Evolutionary conservation across 2,888 invertebrate genomes (phyloP), one percentile per base, ranked within the genome.

Genomic region (Exephanes ischioxanthus): DNA sequence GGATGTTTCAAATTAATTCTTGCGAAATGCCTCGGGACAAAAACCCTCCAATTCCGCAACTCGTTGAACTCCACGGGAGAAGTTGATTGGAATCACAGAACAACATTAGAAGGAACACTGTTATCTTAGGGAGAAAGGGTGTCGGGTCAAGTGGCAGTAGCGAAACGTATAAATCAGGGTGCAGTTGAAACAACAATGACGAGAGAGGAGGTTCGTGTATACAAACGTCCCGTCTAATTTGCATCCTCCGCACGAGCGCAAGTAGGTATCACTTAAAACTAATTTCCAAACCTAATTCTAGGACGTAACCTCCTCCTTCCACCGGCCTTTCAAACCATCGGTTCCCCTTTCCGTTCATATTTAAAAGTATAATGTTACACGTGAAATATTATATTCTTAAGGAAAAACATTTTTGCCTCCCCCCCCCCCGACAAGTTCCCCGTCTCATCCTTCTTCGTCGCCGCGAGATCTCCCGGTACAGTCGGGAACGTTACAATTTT

Each of bases 341-440:
- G 37, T 26, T 61, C 55, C 55, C 75, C 37, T 72, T 66, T 55
- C 30, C 63, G 58, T 77, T 87, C 90, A 87, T 85, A 91, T 91
- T 86, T 91, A 83, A 91, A 91, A 91, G 90, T 91, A 90, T 90
- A 91, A 91, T 91, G 86, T 81, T 83, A 76, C 45, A 48, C 80
- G 83, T 87, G 86, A 90, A 89, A 91, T 91, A 91, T 91, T 90
- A 91, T 91, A 90, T 90, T 89, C 89, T 85, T 88, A 72, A 88
- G 87, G 83, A 86, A 90, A 90, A 88, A 89, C 87, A 89, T 88
- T 89, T 89, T 89, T 89, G 87, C 82, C 79, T 66, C 78, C 78
- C 66, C 14, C 16, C 78, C 78, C 66, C 14, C 16, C 19, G 22
- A 70, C 71, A 53, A 71, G 66, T 45, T 55, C 61, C 45, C 22